Percentiles rank a stretch among this genome's conserved stretches.
phyloP scores from a whole-genome alignment of 2,888 invertebrate genomes.

The Folsomia candida region DNA sequence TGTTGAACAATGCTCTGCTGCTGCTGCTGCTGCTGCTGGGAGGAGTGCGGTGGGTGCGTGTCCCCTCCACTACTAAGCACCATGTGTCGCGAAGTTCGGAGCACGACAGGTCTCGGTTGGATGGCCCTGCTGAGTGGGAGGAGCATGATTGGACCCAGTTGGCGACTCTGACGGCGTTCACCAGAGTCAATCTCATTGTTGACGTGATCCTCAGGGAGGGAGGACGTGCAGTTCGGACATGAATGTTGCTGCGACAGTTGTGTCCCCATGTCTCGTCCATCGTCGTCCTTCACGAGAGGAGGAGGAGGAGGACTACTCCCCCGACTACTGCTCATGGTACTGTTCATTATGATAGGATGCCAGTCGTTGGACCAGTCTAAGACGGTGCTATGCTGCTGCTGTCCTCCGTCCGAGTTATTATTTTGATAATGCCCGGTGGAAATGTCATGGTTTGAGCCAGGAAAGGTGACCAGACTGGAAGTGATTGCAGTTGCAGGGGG shows the following conservation, averaged over 20 bases:
- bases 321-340: background rate
- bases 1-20: too few species aligned
- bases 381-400: background rate
- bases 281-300: background rate
- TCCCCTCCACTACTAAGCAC: background rate
- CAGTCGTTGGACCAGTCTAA: constrained; percentile 18
- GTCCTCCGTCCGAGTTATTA: background rate
- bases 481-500: background rate
- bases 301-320: background rate
- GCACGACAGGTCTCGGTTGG: constrained; percentile 1
- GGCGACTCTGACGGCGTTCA: background rate
- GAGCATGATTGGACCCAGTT: background rate
- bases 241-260: background rate
- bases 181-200: constrained; percentile 9
- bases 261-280: too few species aligned
- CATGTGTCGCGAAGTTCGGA: constrained; percentile 3
- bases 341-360: constrained; percentile 15
- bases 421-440: background rate
- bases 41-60: too few species aligned
- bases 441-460: background rate
- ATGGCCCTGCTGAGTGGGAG: constrained; percentile 14
- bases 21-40: too few species aligned
- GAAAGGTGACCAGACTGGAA: background rate
- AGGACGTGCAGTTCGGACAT: background rate
- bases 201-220: background rate